Evolutionary conservation across 2,113 vertebrate species (phyloP).

Genomic region (Embiotoca jacksoni): DNA sequence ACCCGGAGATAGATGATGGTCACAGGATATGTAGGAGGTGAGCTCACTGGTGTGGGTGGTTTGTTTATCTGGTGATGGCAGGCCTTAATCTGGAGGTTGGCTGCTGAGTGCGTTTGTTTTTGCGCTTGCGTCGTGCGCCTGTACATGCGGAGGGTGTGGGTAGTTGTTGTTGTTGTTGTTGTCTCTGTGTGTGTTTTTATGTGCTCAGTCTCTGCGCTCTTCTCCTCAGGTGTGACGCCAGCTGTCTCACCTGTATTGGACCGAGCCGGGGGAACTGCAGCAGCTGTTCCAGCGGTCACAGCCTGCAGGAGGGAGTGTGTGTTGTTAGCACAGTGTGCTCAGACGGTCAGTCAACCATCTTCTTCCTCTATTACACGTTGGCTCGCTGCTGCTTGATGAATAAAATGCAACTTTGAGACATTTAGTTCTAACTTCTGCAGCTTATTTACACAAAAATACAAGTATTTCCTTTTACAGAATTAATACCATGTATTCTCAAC

Average conservation of each 20-base stretch:
- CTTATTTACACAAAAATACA: background rate
- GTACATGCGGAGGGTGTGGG: too few relatives aligned
- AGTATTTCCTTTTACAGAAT: too few relatives aligned
- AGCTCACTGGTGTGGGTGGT: constrained; percentile 77
- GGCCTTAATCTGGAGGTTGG: constrained; percentile 62
- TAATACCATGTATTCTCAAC: too few relatives aligned
- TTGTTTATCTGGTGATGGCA: constrained; percentile 79
- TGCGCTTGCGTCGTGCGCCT: constrained; percentile 9
- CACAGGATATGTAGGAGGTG: constrained; percentile 91
- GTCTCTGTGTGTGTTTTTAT: constrained; percentile 5
- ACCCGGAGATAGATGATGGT: constrained; percentile 82
- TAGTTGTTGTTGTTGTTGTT: constrained; percentile 30
- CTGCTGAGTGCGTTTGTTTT: constrained; percentile 32
- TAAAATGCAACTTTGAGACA: background rate
- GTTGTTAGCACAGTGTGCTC: constrained; percentile 90
- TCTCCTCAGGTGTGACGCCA: constrained; percentile 90
- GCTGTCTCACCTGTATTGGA: constrained; percentile 92
- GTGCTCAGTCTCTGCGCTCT: constrained; percentile 29
- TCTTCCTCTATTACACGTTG: constrained; percentile 20
- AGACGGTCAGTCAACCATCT: constrained; percentile 89
- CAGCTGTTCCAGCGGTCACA: constrained; percentile 91
- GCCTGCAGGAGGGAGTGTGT: constrained; percentile 90
- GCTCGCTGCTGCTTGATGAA: constrained; percentile 14
- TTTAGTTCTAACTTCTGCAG: background rate
- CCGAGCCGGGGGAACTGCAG: constrained; percentile 91